Percentiles rank a stretch among this genome's conserved stretches.
These are phyloP conservation scores for Monochamus saltuarius DNA, from an alignment of 1,140 invertebrate species.

Conservation along the genomic window DNA sequence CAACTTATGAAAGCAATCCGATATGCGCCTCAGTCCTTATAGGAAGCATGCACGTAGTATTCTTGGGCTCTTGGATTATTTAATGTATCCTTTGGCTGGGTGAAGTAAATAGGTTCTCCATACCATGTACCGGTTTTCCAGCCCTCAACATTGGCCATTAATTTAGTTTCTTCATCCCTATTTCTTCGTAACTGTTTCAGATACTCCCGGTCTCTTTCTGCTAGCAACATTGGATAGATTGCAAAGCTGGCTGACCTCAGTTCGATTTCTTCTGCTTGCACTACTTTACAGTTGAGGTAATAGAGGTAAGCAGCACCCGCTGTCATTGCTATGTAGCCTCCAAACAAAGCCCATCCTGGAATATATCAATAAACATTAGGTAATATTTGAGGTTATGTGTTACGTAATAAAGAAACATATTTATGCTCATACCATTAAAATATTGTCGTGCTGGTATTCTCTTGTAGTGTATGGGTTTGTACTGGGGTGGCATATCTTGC, in stretches of 20 bases:
- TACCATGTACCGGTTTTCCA: conserved; percentile 89
- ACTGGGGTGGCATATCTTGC: conserved; percentile 87
- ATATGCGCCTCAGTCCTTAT: conserved; percentile 57
- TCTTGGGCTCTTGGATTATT: conserved; percentile 65
- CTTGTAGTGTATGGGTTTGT: conserved; percentile 70
- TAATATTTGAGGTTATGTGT: conserved; percentile 3
- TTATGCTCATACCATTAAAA: conserved; percentile 63
- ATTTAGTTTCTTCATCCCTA: conserved; percentile 77
- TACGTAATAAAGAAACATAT: conserved; percentile 7
- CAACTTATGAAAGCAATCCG: conserved; percentile 57
- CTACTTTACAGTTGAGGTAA: conserved; percentile 56
- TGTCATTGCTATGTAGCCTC: conserved; percentile 62
- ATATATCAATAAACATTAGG: conserved; percentile 12
- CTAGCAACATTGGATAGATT: conserved; percentile 71
- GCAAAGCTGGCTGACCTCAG: conserved; percentile 72
- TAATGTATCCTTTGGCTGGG: conserved; percentile 56
- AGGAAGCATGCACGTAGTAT: conserved; percentile 67
- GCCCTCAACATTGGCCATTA: conserved; percentile 85
- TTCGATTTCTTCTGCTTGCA: conserved; percentile 65
- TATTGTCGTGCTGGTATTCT: conserved; percentile 69
- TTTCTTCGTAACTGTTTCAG: conserved; percentile 79
- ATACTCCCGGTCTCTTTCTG: conserved; percentile 79
- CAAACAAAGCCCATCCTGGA: conserved; percentile 61
- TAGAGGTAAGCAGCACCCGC: conserved; percentile 61
- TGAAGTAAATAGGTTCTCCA: conserved; percentile 74